Percentiles rank a stretch among this genome's conserved stretches.
phyloP scores from a whole-genome alignment of 2,888 invertebrate species.

The Oeneis ivallda region DNA sequence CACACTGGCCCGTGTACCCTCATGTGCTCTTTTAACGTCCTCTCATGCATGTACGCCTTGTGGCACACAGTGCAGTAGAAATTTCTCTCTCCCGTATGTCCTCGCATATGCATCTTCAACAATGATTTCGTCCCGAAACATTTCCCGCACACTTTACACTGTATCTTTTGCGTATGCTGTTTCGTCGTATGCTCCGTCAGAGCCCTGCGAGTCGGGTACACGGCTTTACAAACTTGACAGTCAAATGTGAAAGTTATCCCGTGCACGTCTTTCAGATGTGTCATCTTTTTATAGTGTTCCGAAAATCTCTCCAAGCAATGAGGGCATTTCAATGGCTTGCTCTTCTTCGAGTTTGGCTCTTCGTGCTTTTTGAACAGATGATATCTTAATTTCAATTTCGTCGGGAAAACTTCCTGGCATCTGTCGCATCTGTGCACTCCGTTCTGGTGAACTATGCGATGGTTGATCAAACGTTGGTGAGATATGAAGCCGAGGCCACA shows the following conservation, averaged over 20 bases:
- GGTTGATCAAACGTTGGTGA: slow-evolving; percentile 67
- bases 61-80: slow-evolving; percentile 68
- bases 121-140: slow-evolving; percentile 69
- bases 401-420: slow-evolving; percentile 66
- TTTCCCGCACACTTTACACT: slow-evolving; percentile 69
- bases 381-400: slow-evolving; percentile 68
- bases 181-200: slow-evolving; percentile 73
- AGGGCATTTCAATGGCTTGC: slow-evolving; percentile 70
- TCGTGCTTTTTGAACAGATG: slow-evolving; percentile 71
- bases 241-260: slow-evolving; percentile 70
- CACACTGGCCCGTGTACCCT: slow-evolving; percentile 62
- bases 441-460: slow-evolving; percentile 67
- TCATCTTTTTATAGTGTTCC: slow-evolving; percentile 74
- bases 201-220: slow-evolving; percentile 64
- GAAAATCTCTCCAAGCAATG: slow-evolving; percentile 72
- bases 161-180: slow-evolving; percentile 66
- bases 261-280: slow-evolving; percentile 67
- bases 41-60: slow-evolving; percentile 72
- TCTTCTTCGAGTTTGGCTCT: slow-evolving; percentile 60
- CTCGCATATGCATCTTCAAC: slow-evolving; percentile 67
- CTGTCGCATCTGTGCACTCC: slow-evolving; percentile 68
- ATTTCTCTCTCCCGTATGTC: slow-evolving; percentile 70
- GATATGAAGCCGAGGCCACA: slow-evolving; percentile 75
- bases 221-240: slow-evolving; percentile 62
- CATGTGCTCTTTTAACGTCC: slow-evolving; percentile 72